Evolutionary conservation across 2,888 invertebrate genomes (phyloP).

Genomic region (Cotesia congregata): DNA sequence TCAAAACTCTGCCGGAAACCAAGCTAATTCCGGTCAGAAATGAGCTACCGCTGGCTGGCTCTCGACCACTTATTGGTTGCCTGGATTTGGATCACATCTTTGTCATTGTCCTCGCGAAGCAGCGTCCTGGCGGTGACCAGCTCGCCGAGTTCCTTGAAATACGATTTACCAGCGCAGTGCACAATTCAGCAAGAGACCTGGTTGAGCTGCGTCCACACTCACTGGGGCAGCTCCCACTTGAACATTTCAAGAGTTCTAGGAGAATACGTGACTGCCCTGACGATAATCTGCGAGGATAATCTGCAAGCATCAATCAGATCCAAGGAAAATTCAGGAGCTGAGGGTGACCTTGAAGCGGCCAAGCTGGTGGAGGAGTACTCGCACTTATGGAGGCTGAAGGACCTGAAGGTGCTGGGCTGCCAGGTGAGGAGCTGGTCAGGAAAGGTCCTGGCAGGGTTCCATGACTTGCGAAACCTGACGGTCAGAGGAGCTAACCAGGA

Average conservation of each 20-base stretch:
- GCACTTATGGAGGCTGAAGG: constrained; percentile 84
- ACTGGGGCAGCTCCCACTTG: constrained; percentile 73
- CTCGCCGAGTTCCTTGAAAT: constrained; percentile 71
- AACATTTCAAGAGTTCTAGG: constrained; percentile 87
- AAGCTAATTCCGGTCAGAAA: too few relatives aligned
- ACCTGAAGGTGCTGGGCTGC: constrained; percentile 87
- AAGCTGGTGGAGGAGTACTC: constrained; percentile 75
- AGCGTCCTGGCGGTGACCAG: constrained; percentile 66
- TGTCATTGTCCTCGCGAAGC: constrained; percentile 44
- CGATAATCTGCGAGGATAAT: constrained; percentile 55
- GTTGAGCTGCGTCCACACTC: constrained; percentile 73
- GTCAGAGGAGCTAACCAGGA: constrained; percentile 82
- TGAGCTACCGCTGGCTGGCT: constrained; percentile 25
- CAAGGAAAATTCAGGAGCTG: not conserved
- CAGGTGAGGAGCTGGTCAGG: constrained; percentile 88
- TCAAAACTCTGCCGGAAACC: too few relatives aligned
- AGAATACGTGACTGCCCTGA: constrained; percentile 71
- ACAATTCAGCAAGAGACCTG: constrained; percentile 74
- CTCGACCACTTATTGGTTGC: constrained; percentile 14
- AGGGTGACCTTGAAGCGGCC: not conserved
- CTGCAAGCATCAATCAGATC: not conserved
- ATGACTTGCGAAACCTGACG: constrained; percentile 87
- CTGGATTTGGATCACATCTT: not conserved
- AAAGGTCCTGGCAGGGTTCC: constrained; percentile 83
- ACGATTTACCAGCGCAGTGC: constrained; percentile 90